These are phyloP conservation scores for Chaetorhynchus papuensis DNA, from an alignment of 2,113 vertebrate genomes.

Conservation along the genomic window DNA sequence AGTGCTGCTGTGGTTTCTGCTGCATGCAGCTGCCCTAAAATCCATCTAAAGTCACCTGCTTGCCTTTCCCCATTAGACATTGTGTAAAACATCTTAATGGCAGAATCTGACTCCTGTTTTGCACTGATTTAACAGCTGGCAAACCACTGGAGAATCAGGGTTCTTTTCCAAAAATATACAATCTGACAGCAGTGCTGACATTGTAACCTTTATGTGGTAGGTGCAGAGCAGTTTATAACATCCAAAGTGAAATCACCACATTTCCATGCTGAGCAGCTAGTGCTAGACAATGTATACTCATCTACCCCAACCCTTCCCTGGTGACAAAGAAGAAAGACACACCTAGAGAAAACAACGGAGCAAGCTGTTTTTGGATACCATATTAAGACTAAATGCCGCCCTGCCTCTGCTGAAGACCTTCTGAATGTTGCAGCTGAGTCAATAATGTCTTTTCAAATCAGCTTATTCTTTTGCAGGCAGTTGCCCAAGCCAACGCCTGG, in stretches of 20 bases:
- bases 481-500: neutral
- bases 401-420: neutral
- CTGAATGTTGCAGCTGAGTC: constrained; percentile 4
- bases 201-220: neutral
- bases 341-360: neutral
- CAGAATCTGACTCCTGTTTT: neutral
- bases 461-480: neutral
- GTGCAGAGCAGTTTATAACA: neutral
- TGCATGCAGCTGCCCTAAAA: neutral
- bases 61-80: neutral
- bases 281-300: neutral
- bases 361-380: neutral
- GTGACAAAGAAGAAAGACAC: neutral
- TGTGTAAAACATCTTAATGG: neutral
- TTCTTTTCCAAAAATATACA: neutral
- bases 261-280: neutral
- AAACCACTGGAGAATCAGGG: neutral
- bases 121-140: neutral
- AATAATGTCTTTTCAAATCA: neutral
- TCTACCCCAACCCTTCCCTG: neutral
- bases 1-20: neutral
- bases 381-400: neutral
- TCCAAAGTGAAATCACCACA: neutral
- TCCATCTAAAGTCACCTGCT: neutral
- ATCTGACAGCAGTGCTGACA: neutral